These are phyloP conservation scores for Phthorimaea operculella DNA, from an alignment of 1,140 invertebrate genomes.

Conservation along the genomic window DNA sequence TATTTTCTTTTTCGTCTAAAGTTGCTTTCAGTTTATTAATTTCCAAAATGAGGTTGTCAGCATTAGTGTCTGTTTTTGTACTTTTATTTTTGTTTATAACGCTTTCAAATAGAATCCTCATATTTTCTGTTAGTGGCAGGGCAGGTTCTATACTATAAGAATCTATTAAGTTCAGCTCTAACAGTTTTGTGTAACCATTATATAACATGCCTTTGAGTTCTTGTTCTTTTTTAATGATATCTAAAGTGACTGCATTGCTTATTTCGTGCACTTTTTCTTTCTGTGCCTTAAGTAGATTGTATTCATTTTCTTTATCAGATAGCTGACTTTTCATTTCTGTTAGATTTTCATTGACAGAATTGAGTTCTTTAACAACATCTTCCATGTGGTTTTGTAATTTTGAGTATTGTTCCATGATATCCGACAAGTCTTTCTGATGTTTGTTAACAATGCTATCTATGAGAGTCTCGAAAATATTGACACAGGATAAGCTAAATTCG, in stretches of 20 bases:
- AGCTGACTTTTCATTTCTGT: conserved; percentile 30
- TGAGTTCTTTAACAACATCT: conserved; percentile 24
- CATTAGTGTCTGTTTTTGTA: conserved; percentile 14
- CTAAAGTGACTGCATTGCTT: conserved; percentile 42
- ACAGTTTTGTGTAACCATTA: conserved; percentile 28
- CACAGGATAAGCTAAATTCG: conserved; percentile 31
- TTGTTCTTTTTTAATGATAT: conserved; percentile 42
- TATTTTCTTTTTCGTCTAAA: conserved; percentile 31
- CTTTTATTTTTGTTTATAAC: conserved; percentile 19
- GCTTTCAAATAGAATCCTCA: conserved; percentile 27
- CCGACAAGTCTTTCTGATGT: conserved; percentile 24
- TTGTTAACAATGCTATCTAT: conserved; percentile 27
- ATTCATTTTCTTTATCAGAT: conserved; percentile 39
- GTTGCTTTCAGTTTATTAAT: conserved; percentile 21
- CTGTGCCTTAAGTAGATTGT: conserved; percentile 35
- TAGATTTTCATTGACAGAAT: conserved; percentile 25
- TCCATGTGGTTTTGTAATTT: conserved; percentile 27
- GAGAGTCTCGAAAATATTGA: conserved; percentile 31
- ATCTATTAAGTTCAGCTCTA: conserved; percentile 27
- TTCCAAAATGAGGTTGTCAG: conserved; percentile 24
- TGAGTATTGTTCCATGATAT: conserved; percentile 24
- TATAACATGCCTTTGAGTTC: conserved; percentile 27
- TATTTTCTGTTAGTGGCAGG: conserved; percentile 23
- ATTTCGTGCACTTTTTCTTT: conserved; percentile 50
- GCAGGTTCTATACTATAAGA: conserved; percentile 24